A percentile compares a stretch with the other conserved stretches of the same genome.
Conservation (phyloP, 2,888 invertebrate genomes). For the Drosophila anomalata region DNA sequence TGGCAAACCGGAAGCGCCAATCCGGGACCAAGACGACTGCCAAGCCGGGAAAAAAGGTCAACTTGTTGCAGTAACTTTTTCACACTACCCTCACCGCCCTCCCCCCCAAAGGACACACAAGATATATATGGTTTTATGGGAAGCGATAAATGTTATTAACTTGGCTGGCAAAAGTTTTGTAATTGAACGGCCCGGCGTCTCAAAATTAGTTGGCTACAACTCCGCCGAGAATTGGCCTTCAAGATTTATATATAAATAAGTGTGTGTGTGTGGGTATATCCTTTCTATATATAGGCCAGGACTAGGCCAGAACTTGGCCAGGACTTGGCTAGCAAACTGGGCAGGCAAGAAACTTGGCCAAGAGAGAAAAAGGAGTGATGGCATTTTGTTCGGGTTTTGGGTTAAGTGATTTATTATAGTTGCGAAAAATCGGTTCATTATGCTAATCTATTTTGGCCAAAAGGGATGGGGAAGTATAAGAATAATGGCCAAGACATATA, state of each 20-base stretch:
- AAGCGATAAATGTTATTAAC: conserved; percentile 73
- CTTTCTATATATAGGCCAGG: neutral
- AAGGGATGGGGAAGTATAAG: neutral
- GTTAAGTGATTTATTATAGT: conserved; percentile 7
- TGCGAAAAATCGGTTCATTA: neutral
- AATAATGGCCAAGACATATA: neutral
- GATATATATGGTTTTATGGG: conserved; percentile 61
- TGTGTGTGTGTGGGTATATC: neutral
- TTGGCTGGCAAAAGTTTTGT: conserved; percentile 67
- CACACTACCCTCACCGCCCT: conserved; percentile 7
- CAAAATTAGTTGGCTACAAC: conserved; percentile 55
- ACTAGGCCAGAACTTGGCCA: neutral
- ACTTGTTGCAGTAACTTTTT: conserved; percentile 73
- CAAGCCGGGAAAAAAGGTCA: conserved; percentile 55
- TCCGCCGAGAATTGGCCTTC: conserved; percentile 53
- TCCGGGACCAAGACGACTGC: conserved; percentile 8
- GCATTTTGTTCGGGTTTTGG: neutral
- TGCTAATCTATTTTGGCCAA: conserved; percentile 2
- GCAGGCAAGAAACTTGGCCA: neutral
- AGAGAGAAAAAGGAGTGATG: neutral
- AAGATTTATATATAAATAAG: conserved; percentile 29
- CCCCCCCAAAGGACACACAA: conserved; percentile 5
- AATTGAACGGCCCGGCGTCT: conserved; percentile 63
- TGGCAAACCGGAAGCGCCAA: conserved; percentile 40
- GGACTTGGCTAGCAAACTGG: neutral